Percentiles rank a stretch among this genome's conserved stretches.
phyloP scores from a whole-genome alignment of 2,888 invertebrate species.

The Polyommatus icarus region DNA sequence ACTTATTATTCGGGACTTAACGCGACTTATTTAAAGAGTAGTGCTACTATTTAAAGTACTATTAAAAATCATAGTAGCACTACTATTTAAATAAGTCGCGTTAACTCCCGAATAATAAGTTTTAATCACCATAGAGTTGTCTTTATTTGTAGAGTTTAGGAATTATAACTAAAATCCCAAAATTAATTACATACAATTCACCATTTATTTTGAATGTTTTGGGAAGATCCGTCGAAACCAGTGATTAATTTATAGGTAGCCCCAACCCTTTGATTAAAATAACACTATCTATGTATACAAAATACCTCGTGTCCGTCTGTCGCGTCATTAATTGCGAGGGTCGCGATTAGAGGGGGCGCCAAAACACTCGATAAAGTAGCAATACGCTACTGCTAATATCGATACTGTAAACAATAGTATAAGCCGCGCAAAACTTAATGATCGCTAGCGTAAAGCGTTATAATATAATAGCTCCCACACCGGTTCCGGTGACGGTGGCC shows the following conservation, averaged over 20 bases:
- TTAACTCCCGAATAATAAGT: too few relatives aligned
- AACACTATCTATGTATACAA: background rate
- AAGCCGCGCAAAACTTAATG: background rate
- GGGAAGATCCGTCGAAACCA: background rate
- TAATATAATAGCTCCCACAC: too few relatives aligned
- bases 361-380: constrained; percentile 20
- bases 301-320: constrained; percentile 2
- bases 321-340: constrained; percentile 13
- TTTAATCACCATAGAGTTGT: too few relatives aligned
- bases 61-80: too few relatives aligned
- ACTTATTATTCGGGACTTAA: too few relatives aligned
- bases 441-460: background rate
- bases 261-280: background rate
- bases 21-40: too few relatives aligned
- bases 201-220: background rate
- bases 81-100: too few relatives aligned
- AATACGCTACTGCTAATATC: background rate
- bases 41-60: too few relatives aligned
- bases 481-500: too few relatives aligned
- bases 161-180: too few relatives aligned
- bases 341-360: constrained; percentile 20
- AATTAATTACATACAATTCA: background rate
- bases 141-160: too few relatives aligned
- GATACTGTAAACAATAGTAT: background rate
- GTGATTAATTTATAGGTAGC: background rate